Evolutionary conservation across 2,113 vertebrate genomes (phyloP).

Genomic region (Paratilapia polleni): DNA sequence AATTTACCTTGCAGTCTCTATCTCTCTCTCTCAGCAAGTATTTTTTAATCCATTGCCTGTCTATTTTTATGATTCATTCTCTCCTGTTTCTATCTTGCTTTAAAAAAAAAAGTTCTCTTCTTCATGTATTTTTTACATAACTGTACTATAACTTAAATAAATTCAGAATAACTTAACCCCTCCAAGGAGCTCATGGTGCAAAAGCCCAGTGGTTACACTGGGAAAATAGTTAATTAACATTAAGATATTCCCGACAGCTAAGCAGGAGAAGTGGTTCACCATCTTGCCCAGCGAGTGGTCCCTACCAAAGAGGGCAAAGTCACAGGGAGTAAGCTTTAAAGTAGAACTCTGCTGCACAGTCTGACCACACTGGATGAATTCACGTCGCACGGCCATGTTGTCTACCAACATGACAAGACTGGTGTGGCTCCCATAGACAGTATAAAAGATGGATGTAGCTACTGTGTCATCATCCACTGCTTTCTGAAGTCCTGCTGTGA

Average conservation of each 20-base stretch:
- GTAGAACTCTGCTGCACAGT: neutral
- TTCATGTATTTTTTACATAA: neutral
- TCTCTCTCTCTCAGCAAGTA: neutral
- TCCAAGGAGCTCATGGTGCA: neutral
- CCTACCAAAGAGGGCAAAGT: neutral
- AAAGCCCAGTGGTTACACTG: too few species aligned
- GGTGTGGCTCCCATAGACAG: neutral
- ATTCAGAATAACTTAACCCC: neutral
- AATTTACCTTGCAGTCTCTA: neutral
- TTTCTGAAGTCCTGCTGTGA: neutral
- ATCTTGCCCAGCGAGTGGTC: neutral
- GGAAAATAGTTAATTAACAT: neutral
- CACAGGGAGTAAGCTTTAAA: neutral
- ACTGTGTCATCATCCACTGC: neutral
- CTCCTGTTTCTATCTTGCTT: neutral
- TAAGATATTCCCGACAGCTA: neutral
- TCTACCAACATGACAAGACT: neutral
- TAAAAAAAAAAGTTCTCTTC: neutral
- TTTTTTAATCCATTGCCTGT: neutral
- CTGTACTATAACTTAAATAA: neutral
- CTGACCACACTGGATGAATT: neutral
- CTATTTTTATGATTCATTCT: neutral
- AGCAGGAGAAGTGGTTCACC: neutral
- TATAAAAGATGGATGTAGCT: neutral
- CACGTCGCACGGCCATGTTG: neutral